Conservation (phyloP, 2,888 invertebrate species). For the Drosophila villosipedis region DNA sequence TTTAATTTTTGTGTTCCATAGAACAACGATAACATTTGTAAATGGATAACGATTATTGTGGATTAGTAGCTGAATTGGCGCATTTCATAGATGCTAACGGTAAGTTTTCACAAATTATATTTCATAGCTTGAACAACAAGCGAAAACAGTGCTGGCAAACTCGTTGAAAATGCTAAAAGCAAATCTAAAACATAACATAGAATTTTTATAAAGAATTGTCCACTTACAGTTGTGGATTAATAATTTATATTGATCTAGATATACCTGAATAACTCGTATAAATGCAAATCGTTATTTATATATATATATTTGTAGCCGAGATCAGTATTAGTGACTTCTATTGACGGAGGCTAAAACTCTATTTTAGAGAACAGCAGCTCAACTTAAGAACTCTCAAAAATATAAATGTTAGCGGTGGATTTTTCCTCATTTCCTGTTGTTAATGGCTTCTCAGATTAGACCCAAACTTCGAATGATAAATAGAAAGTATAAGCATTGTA, state of each 20-base stretch:
- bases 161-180: constrained; percentile 31
- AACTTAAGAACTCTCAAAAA: background rate
- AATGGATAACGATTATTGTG: constrained; percentile 71
- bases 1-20: background rate
- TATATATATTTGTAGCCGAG: background rate
- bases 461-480: background rate
- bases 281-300: background rate
- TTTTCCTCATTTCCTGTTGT: background rate
- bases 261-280: background rate
- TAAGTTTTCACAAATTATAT: constrained; percentile 37
- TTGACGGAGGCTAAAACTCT: background rate
- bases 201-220: background rate
- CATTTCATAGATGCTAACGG: constrained; percentile 69
- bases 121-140: background rate
- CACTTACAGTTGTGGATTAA: background rate
- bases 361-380: background rate
- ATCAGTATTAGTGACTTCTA: background rate
- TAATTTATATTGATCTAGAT: background rate
- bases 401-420: background rate
- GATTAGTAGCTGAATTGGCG: constrained; percentile 73
- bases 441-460: background rate
- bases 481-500: background rate
- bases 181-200: background rate
- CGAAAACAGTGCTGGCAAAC: constrained; percentile 39
- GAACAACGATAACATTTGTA: constrained; percentile 31